Evolutionary conservation across 2,888 invertebrate genomes (phyloP), one percentile per base, ranked within the genome.

Genomic region (Ferdinandea cuprea): DNA sequence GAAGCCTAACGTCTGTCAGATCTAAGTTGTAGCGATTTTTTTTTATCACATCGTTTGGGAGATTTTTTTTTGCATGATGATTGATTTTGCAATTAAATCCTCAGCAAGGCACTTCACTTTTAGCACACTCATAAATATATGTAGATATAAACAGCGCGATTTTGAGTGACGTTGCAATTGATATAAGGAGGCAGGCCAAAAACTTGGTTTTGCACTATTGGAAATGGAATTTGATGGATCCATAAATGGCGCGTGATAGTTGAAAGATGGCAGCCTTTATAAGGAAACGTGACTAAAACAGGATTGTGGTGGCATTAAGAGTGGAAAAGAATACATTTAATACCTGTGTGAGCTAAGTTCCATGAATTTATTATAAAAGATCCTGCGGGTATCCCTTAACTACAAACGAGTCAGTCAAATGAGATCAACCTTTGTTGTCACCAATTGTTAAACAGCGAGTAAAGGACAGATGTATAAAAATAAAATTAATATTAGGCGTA

Each of bases 51-150:
- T 46, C 28, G 25, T 58, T 65, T 48, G 37, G 35, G n/a, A 17
- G 15, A 13, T 52, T 25, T 79, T 65, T 48, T 61, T 56, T 2
- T 28, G 40, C 42, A 25, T 50, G 61, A 40, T 73, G 66, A 78
- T 72, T 78, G 78, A 78, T 83, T 83, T 83, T 78, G 72, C 78
- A 83, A 83, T 73, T 83, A 83, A 83, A 78, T 83, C 37, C 37
- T 78, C 78, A 78, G 72, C 44, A 66, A 28, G 42, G 56, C 69
- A 83, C 61, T 68, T 61, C 35, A 56, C 52, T 46, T 52, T 8
- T 8, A 30, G 2, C 32, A 54, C 28, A 30, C 2, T 5, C 2
- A 35, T 13, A 11, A 25, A 28, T 50, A 15, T 25, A 13, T n/a
- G n/a, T n/a, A n/a, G n/a, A n/a, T n/a, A n/a, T n/a, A 9, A 15